A percentile compares a stretch with the other conserved stretches of the same genome.
phyloP scores from a whole-genome alignment of 2,113 vertebrate species.

The Galeopterus variegatus region DNA sequence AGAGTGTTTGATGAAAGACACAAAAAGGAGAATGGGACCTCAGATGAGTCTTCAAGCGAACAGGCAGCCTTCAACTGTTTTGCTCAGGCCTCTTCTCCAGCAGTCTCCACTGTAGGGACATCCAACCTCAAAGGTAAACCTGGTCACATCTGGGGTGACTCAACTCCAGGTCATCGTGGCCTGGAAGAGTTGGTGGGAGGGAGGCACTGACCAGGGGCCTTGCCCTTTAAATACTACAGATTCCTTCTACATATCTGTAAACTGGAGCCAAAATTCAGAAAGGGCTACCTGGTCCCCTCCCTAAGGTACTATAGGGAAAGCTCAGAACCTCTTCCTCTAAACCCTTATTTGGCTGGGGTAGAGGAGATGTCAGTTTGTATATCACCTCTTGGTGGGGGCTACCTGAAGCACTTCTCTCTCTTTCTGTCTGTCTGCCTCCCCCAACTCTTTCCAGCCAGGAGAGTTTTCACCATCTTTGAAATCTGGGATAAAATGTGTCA shows the following conservation, averaged over 20 bases:
- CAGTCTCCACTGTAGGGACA: constrained; percentile 93
- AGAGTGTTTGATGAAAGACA: constrained; percentile 97
- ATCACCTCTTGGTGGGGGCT: neutral
- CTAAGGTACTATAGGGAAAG: neutral
- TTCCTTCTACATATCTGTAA: neutral
- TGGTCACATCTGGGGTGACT: neutral
- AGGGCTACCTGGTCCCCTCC: neutral
- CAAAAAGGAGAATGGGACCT: constrained; percentile 96
- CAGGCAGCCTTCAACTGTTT: constrained; percentile 96
- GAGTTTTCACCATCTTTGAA: neutral
- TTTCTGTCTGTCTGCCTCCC: neutral
- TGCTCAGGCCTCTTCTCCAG: constrained; percentile 94
- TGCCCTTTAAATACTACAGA: neutral
- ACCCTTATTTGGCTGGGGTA: neutral
- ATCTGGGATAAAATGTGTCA: constrained; percentile 60
- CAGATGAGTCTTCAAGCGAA: constrained; percentile 97
- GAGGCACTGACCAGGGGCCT: neutral
- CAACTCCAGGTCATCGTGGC: neutral
- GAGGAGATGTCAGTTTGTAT: neutral
- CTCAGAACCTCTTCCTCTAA: neutral
- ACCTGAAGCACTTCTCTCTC: too few relatives aligned
- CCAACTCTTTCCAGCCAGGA: neutral
- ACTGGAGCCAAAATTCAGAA: constrained; percentile 68
- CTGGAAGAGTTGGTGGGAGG: neutral
- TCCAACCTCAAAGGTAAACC: constrained; percentile 96